Base-by-base conservation (phyloP, 2,888 invertebrate genomes). In the Hypomecis atomaria region DNA sequence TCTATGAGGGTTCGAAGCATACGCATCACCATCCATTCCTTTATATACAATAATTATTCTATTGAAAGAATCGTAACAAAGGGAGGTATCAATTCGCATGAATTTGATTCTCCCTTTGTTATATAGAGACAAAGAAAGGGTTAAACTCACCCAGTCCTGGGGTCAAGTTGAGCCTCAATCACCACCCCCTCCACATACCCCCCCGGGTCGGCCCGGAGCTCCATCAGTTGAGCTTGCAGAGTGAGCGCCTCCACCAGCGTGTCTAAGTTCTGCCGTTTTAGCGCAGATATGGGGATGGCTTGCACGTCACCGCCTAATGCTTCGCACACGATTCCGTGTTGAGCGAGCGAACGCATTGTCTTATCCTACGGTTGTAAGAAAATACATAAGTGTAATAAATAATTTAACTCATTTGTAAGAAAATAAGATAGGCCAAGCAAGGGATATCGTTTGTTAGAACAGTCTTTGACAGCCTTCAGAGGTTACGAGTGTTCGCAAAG, bases 301-400 rank as follows among this genome's bases (percentile, higher is more conserved):
- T 99, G 99, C 1, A 98, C 94, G 67, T 99, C 98, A 0, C 99
- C 99, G 0, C 99, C 99, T 59, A 95, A 85, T 11, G 96, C 96
- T 87, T 99, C 99, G 48, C 97, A 94, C 36, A 96, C 93, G 8
- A 99, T 91, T 6, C 97, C 98, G 81, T 96, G 94, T 76, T 96
- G 94, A 0, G 97, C 87, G 10, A 99, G 91, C 85, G 96, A 95
- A 34, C 92, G 92, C 84, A 97, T 95, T 0, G 97, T 95, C 62
- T 94, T 93, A 59, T 96, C 95, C 97, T 97, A 75, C 23, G 23
- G 23, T 23, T 23, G 23, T 23, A 23, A 1, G 8, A 34, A 52
- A 10, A 6, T 11, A 4, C 37, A 10, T 42, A 36, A 23, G 23
- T 23, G 23, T 3, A 1, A 2, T 23, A n/a, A n/a, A n/a, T n/a